Evolutionary conservation across 1,140 invertebrate genomes (phyloP), one percentile per base, ranked within the genome.

Genomic region (Vanessa atalanta): DNA sequence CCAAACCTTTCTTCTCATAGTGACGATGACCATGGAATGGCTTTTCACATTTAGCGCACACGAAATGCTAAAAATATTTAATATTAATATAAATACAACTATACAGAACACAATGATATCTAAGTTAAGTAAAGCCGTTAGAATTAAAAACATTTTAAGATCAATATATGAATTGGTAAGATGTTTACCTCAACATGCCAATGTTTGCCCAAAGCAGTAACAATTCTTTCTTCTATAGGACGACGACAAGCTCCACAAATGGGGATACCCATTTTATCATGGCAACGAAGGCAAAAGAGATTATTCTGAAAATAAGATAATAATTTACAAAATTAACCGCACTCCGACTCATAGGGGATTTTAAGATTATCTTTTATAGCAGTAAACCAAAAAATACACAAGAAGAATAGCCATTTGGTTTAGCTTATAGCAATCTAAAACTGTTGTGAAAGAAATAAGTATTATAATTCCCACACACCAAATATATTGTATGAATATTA

Each of bases 41-140:
- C 89, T 99, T 99, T 93, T 99, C 99, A 93, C 99, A 99, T 93
- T 99, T 99, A 74, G 99, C 98, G 93, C 99, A 99, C 0, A 99
- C 99, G 94, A 99, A 99, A 94, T 99, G 99, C 95, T 98, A 85
- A 20, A 94, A 93, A 76, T 76, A 73, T 47, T 16, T 60, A 70
- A 57, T 73, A 20, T 16, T 47, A 61, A 16, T 16, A 37, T 50
- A 15, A 47, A 67, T 31, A 55, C 15, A 53, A 15, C 14, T 16
- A 37, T 53, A 37, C 43, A 9, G n/a, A 47, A n/a, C n/a, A 53
- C 15, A 3, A 9, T 7, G 5, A n/a, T 16, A 53, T 20, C 16
- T 16, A n/a, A 11, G 37, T 43, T 5, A 43, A 43, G 37, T 43
- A 43, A 43, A 2, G 26, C 6, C 6, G 6, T 43, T 9, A 11